phyloP scores from a whole-genome alignment of 2,888 invertebrate genomes.

The Nycteola revayana region DNA sequence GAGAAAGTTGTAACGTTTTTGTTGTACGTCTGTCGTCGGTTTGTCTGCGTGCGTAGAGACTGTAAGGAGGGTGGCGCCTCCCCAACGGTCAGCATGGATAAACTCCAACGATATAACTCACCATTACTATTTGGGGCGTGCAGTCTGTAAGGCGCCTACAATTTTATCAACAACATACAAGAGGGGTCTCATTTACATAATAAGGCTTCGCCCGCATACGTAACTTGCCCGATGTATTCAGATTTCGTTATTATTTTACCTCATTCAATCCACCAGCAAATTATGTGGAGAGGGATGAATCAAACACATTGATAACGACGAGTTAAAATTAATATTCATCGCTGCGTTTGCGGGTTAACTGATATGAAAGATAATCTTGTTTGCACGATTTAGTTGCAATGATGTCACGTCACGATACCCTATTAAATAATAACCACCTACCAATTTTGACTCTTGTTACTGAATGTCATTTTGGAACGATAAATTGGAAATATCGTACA shows the following conservation, averaged over 20 bases:
- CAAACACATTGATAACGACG: conserved; percentile 53
- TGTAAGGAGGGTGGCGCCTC: conserved; percentile 1
- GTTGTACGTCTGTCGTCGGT: conserved; percentile 17
- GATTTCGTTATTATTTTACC: conserved; percentile 71
- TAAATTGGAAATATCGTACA: conserved; percentile 10
- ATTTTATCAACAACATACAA: conserved; percentile 67
- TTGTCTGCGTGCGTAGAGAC: conserved; percentile 16
- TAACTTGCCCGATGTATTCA: conserved; percentile 52
- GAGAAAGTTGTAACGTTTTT: conserved; percentile 14
- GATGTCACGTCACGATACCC: conserved; percentile 21
- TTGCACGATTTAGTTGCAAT: conserved; percentile 31
- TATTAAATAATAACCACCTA: conserved; percentile 13
- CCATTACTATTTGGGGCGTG: conserved; percentile 18
- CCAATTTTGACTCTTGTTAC: conserved; percentile 14
- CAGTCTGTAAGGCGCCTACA: conserved; percentile 43
- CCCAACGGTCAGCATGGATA: conserved; percentile 27
- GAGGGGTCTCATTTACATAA: conserved; percentile 70
- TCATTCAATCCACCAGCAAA: conserved; percentile 53
- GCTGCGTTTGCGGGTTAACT: conserved; percentile 38
- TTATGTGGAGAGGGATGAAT: conserved; percentile 49
- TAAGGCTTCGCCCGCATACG: conserved; percentile 55
- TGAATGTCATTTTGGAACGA: conserved; percentile 9
- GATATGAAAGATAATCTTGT: conserved; percentile 35
- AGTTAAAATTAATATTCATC: conserved; percentile 51
- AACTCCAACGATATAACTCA: conserved; percentile 25